Evolutionary conservation across 2,797 vertebrate species (phyloP).

Genomic region (Toxotes lorentzi): DNA sequence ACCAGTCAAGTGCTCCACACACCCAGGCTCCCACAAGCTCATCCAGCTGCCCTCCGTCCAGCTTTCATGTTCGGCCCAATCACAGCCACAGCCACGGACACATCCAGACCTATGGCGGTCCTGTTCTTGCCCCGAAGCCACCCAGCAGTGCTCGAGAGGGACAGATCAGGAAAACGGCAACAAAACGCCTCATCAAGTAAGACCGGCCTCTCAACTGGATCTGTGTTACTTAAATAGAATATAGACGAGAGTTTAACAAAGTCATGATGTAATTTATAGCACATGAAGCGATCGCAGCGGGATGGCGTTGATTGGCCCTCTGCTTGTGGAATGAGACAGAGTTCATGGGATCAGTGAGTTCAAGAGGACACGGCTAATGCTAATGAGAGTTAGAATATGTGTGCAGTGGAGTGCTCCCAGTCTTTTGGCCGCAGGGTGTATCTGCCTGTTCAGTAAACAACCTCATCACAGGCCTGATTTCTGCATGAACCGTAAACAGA

Average conservation of each 20-base stretch:
- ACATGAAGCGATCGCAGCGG: conserved; percentile 32
- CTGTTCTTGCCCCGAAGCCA: conserved; percentile 81
- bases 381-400: conserved; percentile 75
- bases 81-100: conserved; percentile 81
- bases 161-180: conserved; percentile 83
- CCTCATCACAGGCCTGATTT: conserved; percentile 81
- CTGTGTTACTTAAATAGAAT: conserved; percentile 11
- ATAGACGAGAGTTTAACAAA: conserved; percentile 13
- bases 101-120: conserved; percentile 74
- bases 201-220: conserved; percentile 58
- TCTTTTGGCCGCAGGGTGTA: conserved; percentile 76
- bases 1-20: conserved; percentile 74
- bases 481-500: conserved; percentile 84
- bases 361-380: conserved; percentile 67
- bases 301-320: conserved; percentile 35
- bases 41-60: conserved; percentile 74
- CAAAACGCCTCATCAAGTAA: conserved; percentile 91
- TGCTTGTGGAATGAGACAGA: conserved; percentile 39
- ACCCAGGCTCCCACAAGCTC: conserved; percentile 68
- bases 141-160: conserved; percentile 84
- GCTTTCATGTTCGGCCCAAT: conserved; percentile 74
- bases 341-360: conserved; percentile 63
- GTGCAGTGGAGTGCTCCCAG: conserved; percentile 65
- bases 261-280: conserved; percentile 12
- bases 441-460: conserved; percentile 80